Conservation (phyloP, 2,888 invertebrate species). For the Drosophila atripex region DNA sequence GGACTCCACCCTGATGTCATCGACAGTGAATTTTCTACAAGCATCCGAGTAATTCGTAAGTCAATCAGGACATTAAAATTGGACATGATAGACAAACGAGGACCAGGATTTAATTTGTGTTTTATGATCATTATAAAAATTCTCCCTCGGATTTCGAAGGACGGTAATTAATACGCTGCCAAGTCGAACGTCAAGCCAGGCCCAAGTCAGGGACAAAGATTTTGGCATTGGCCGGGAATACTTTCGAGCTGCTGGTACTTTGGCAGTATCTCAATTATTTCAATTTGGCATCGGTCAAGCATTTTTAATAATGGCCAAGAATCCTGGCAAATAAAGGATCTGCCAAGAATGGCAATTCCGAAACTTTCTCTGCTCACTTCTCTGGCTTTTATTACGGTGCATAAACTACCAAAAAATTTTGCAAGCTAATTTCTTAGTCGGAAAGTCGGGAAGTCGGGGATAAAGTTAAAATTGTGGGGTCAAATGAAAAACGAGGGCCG, state of each 20-base stretch:
- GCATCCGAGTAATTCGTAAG: slow-evolving; percentile 23
- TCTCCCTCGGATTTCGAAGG: slow-evolving; percentile 7
- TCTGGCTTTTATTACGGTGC: slow-evolving; percentile 35
- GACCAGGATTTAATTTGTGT: slow-evolving; percentile 14
- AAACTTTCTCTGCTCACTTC: slow-evolving; percentile 34
- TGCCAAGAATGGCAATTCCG: slow-evolving; percentile 33
- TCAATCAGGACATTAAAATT: slow-evolving; percentile 21
- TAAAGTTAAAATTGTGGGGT: not conserved
- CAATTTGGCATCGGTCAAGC: slow-evolving; percentile 36
- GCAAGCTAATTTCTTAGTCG: slow-evolving; percentile 60
- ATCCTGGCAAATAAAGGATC: slow-evolving; percentile 39
- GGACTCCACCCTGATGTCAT: slow-evolving; percentile 6
- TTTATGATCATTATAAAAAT: slow-evolving; percentile 24
- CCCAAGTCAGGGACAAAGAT: slow-evolving; percentile 4
- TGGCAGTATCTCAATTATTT: slow-evolving; percentile 51
- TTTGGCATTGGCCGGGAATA: slow-evolving; percentile 22
- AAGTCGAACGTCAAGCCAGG: slow-evolving; percentile 10
- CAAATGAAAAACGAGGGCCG: slow-evolving; percentile 13
- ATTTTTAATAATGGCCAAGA: slow-evolving; percentile 45
- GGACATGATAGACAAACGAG: slow-evolving; percentile 3
- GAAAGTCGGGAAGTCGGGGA: not conserved
- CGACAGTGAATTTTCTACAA: slow-evolving; percentile 11
- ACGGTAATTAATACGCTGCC: slow-evolving; percentile 15
- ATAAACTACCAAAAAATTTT: slow-evolving; percentile 44
- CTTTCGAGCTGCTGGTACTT: slow-evolving; percentile 11